Conservation (phyloP, 2,888 invertebrate species). For the Hydrotaea cyrtoneurina region DNA sequence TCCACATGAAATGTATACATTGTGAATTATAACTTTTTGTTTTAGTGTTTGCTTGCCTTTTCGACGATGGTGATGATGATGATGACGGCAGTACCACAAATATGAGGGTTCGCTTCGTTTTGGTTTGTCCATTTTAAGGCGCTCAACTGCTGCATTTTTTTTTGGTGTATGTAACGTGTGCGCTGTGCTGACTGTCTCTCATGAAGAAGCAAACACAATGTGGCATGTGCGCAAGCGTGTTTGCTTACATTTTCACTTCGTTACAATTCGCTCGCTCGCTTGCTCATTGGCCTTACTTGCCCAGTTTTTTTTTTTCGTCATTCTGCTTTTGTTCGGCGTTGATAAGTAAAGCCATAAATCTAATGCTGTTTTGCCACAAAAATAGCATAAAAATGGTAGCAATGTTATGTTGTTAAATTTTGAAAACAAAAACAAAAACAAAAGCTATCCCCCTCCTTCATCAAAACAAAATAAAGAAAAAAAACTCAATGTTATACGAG, state of each 20-base stretch:
- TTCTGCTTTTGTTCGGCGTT: conserved; percentile 20
- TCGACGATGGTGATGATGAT: conserved; percentile 6
- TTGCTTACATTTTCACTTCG: conserved; percentile 22
- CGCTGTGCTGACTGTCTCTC: conserved; percentile 3
- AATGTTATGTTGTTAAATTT: conserved; percentile 53
- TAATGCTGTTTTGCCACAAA: conserved; percentile 64
- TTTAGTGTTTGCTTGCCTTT: conserved; percentile 32
- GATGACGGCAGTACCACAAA: background rate
- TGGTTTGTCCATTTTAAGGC: background rate
- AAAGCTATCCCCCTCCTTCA: conserved; percentile 51
- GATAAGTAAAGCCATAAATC: conserved; percentile 59
- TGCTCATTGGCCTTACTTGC: conserved; percentile 21
- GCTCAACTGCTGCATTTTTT: background rate
- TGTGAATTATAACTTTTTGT: conserved; percentile 43
- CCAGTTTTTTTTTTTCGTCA: background rate
- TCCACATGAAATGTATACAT: conserved; percentile 56
- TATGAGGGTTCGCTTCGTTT: background rate
- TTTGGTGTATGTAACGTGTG: background rate
- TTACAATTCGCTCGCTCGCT: background rate
- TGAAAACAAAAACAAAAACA: background rate
- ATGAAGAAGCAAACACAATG: conserved; percentile 50
- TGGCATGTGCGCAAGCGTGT: conserved; percentile 69
- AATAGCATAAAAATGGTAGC: conserved; percentile 62
- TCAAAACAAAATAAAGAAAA: background rate
- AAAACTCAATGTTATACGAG: conserved; percentile 38